Evolutionary conservation across 2,888 invertebrate species (phyloP).

Genomic region (Chrysolina haemoptera): DNA sequence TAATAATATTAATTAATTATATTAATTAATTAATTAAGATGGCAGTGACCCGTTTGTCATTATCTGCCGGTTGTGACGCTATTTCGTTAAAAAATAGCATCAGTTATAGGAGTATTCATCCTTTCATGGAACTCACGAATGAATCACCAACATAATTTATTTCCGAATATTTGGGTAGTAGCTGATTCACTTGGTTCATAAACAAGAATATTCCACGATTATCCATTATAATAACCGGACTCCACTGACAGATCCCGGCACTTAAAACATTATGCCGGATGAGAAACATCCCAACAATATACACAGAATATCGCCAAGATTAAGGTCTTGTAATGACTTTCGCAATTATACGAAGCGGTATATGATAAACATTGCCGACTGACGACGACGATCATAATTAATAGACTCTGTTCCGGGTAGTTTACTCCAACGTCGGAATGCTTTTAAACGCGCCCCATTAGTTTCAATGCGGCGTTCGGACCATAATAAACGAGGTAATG

Average conservation of each 20-base stretch:
- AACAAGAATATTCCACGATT: not conserved
- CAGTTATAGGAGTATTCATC: no score
- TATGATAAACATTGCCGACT: slow-evolving; percentile 13
- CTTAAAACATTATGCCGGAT: not conserved
- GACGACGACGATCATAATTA: slow-evolving; percentile 17
- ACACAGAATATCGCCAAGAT: not conserved
- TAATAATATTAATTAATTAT: no score
- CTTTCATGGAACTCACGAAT: no score
- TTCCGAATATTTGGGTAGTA: no score
- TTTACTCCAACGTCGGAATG: slow-evolving; percentile 20
- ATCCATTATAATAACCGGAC: not conserved
- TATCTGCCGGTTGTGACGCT: no score
- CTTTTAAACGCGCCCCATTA: slow-evolving; percentile 20
- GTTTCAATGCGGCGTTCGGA: slow-evolving; percentile 20
- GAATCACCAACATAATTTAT: no score
- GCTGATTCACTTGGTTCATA: no score
- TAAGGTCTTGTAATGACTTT: slow-evolving; percentile 21
- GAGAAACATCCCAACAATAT: not conserved
- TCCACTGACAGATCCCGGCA: not conserved
- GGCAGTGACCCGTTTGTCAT: no score
- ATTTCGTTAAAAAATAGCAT: no score
- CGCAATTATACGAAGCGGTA: slow-evolving; percentile 9
- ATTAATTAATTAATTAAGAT: no score
- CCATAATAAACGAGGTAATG: slow-evolving; percentile 9
- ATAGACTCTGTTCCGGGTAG: slow-evolving; percentile 22